Evolutionary conservation across 2,888 invertebrate species (phyloP), one percentile per base, ranked within the genome.

Genomic region (Eurytoma adleriae): DNA sequence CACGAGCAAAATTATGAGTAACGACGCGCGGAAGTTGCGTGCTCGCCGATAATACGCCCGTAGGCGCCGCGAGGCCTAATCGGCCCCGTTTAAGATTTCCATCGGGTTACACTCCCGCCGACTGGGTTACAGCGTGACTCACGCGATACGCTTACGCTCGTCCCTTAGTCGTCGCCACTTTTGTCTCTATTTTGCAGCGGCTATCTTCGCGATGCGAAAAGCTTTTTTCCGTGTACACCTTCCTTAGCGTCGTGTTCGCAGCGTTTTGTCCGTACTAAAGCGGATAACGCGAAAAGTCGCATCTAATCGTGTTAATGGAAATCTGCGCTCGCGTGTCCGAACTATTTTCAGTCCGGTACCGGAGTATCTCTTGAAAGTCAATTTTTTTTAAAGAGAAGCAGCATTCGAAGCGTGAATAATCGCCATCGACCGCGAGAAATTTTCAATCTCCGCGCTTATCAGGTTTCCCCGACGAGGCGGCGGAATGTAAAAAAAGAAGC

Each of bases 11-110:
- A 82, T 82, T 80, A 75, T 80, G 82, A 80, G 72, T 82, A 82
- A 80, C 75, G 78, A 68, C 66, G 66, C 40, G 59, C 20, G 20
- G 18, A 76, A 74, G 79, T 79, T 62, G 79, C 77, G 82, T 78
- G 79, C 66, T 66, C 40, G 68, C 67, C 59, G 67, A 77, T 79
- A 82, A 77, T 79, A 67, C 73, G 59, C 62, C 48, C 40, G 67
- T 59, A 24, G 69, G 52, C 27, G 68, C 18, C 48, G 30, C 52
- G 10, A 0, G 14, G 54, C 20, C 77, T 83, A 81, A 81, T 78
- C 78, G 78, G 13, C 20, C 14, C 56, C 81, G 74, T 81, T 81
- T 83, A 83, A 83, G 81, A 81, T 81, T 81, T 70, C 78, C 81
- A 83, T 83, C 81, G 66, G 54, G 48, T 13, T 20, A 12, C 30